phyloP scores from a whole-genome alignment of 2,113 vertebrate genomes.

The Larimichthys crocea region DNA sequence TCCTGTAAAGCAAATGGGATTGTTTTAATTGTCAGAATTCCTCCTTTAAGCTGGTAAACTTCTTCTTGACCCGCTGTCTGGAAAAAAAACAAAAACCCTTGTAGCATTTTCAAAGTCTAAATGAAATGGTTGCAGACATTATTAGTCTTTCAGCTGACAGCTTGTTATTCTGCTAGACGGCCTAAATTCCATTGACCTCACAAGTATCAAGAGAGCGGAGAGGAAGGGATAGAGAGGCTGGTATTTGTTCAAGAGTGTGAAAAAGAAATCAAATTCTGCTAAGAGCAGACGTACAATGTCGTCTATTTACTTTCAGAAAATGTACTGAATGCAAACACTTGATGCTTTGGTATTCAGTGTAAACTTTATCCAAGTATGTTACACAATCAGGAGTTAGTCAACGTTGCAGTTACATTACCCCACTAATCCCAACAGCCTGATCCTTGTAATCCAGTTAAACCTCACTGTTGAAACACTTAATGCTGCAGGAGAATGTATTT shows the following conservation, averaged over 20 bases:
- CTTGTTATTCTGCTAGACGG: background rate
- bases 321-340: background rate
- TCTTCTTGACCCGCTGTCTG: background rate
- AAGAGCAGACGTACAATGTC: background rate
- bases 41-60: background rate
- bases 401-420: background rate
- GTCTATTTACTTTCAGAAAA: background rate
- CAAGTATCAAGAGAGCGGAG: background rate
- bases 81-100: background rate
- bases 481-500: conserved; percentile 39
- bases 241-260: background rate
- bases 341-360: too few relatives aligned
- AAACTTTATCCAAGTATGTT: background rate
- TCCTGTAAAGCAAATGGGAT: background rate
- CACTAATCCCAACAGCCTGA: conserved; percentile 57
- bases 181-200: background rate
- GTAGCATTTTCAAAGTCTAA: background rate
- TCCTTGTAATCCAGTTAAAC: conserved; percentile 63
- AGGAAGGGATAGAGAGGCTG: background rate
- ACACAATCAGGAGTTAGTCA: background rate
- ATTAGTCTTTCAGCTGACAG: background rate
- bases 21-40: background rate
- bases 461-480: conserved; percentile 53
- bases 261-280: background rate
- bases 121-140: background rate